These are phyloP conservation scores for Gnathonemus echidnorhynchus DNA, from an alignment of 2,113 vertebrate genomes.

Conservation along the genomic window DNA sequence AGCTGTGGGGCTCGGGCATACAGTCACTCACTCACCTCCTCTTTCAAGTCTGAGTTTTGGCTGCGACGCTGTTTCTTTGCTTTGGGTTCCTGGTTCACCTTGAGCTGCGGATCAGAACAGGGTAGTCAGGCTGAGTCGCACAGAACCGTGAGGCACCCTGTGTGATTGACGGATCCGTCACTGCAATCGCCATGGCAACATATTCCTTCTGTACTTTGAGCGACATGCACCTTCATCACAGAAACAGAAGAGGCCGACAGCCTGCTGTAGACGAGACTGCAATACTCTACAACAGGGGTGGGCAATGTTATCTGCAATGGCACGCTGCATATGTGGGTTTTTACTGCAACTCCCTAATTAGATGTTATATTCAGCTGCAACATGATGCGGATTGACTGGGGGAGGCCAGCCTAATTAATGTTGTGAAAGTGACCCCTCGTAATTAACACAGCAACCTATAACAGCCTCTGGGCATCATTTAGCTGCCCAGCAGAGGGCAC, in stretches of 20 bases:
- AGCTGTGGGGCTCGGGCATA: not conserved
- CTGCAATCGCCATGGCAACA: not conserved
- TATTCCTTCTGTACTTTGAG: not conserved
- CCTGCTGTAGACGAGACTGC: too few relatives aligned
- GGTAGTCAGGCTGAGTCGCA: not conserved
- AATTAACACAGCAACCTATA: not conserved
- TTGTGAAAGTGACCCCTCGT: not conserved
- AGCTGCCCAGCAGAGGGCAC: not conserved
- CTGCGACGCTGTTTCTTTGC: constrained; percentile 89
- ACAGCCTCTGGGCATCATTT: not conserved
- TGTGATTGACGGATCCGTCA: not conserved
- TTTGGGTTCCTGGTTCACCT: constrained; percentile 88
- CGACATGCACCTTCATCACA: too few relatives aligned
- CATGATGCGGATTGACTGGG: constrained; percentile 1
- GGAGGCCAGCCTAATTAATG: constrained; percentile 10
- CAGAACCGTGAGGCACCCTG: not conserved
- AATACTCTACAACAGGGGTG: too few relatives aligned
- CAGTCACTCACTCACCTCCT: constrained; percentile 71
- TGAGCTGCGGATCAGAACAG: constrained; percentile 63
- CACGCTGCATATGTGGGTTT: too few relatives aligned
- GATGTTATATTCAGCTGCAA: not conserved
- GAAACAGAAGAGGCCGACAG: not conserved
- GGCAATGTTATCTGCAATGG: too few relatives aligned
- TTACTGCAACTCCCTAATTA: not conserved
- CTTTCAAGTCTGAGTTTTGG: constrained; percentile 85